A percentile compares a stretch with the other conserved stretches of the same genome.
Conservation (phyloP, 2,888 invertebrate species). For the Polylopha cassiicola region DNA sequence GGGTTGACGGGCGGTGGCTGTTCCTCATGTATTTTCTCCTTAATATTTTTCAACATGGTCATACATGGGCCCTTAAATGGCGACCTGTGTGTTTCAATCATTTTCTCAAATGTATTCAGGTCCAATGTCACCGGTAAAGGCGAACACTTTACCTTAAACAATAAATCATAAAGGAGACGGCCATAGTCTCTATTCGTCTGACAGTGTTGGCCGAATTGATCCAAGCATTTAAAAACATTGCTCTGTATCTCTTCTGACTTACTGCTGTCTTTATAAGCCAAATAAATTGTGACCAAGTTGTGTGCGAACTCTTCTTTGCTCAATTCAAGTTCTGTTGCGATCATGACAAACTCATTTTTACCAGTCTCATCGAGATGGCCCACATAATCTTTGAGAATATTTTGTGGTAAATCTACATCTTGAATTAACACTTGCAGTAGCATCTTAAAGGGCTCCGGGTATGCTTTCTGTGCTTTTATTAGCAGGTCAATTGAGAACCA, state of each 20-base stretch:
- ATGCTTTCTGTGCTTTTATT: constrained; percentile 33
- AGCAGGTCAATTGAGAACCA: constrained; percentile 44
- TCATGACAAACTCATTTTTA: constrained; percentile 32
- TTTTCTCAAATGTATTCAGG: constrained; percentile 29
- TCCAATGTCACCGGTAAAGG: constrained; percentile 18
- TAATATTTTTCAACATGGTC: not conserved
- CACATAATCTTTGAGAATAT: constrained; percentile 45
- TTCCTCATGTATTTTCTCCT: not conserved
- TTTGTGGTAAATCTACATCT: constrained; percentile 37
- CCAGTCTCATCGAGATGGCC: constrained; percentile 29
- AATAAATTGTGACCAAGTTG: constrained; percentile 43
- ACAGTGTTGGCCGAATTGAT: constrained; percentile 31
- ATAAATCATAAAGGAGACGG: constrained; percentile 39
- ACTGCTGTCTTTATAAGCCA: constrained; percentile 43
- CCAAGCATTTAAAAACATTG: constrained; percentile 35
- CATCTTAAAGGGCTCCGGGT: constrained; percentile 33
- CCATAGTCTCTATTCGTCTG: constrained; percentile 47
- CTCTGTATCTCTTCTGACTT: constrained; percentile 41
- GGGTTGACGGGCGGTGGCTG: not conserved
- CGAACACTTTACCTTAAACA: constrained; percentile 40
- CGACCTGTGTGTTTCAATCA: constrained; percentile 46
- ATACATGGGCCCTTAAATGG: constrained; percentile 52
- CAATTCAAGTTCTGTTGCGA: constrained; percentile 35
- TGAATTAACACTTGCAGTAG: constrained; percentile 38
- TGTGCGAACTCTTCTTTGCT: constrained; percentile 36